phyloP scores from a whole-genome alignment of 64 coral and sea anemone species.

The Cladopsammia gracilis region DNA sequence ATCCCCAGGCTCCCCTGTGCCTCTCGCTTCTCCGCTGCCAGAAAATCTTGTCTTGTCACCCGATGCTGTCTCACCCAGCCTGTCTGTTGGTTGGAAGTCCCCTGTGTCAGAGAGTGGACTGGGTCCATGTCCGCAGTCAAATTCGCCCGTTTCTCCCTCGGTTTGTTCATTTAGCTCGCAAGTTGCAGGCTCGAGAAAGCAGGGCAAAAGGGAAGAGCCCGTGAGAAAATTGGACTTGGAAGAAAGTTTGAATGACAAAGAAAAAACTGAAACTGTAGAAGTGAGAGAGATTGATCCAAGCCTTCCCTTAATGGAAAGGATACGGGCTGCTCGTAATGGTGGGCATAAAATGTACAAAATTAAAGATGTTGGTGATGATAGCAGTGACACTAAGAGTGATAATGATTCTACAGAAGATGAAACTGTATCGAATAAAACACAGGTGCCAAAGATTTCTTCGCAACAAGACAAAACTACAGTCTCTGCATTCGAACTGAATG shows the following conservation, averaged over 20 bases:
- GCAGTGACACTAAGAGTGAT: background rate
- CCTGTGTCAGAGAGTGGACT: background rate
- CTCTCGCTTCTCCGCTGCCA: background rate
- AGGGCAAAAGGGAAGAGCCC: background rate
- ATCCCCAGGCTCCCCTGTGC: conserved; percentile 12
- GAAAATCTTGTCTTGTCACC: background rate
- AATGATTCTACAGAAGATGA: background rate
- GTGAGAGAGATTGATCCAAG: background rate
- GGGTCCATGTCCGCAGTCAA: background rate
- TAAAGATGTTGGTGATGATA: background rate
- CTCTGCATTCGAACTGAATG: background rate
- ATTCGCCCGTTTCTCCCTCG: conserved; percentile 16
- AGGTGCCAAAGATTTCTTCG: background rate
- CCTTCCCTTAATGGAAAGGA: conserved; percentile 6
- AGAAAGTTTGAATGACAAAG: background rate
- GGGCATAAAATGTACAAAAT: background rate
- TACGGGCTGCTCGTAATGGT: conserved; percentile 16
- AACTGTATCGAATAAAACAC: background rate
- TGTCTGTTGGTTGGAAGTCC: background rate
- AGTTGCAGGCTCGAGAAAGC: no score
- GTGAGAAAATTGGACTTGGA: conserved; percentile 13
- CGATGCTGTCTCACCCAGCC: background rate
- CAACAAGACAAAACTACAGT: background rate
- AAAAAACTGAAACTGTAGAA: background rate
- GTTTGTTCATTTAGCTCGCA: conserved; percentile 47